Conservation (phyloP, 2,888 invertebrate genomes). For the Tenthredo distinguenda region DNA sequence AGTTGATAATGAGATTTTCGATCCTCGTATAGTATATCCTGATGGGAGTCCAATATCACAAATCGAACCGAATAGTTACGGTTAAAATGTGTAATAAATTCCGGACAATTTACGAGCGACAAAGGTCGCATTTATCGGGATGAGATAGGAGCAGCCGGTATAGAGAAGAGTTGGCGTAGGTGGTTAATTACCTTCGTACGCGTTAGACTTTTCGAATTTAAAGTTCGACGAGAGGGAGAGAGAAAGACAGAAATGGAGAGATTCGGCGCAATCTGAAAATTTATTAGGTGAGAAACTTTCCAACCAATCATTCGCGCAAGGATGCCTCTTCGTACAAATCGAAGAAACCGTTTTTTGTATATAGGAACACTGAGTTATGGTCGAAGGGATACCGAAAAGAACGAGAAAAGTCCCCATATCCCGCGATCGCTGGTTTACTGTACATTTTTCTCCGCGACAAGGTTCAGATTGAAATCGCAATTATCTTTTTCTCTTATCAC, state of each 20-base stretch:
- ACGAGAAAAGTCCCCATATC: neutral
- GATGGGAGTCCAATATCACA: neutral
- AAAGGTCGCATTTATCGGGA: constrained; percentile 8
- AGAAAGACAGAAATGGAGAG: neutral
- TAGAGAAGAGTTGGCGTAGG: neutral
- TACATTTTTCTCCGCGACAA: neutral
- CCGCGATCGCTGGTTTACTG: neutral
- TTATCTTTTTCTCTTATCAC: neutral
- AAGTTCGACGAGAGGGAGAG: neutral
- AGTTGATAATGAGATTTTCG: constrained; percentile 20
- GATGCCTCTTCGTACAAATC: constrained; percentile 6
- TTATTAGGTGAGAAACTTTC: constrained; percentile 8
- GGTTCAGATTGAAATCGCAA: neutral
- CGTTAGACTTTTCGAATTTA: constrained; percentile 8
- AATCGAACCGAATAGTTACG: neutral
- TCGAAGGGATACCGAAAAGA: neutral
- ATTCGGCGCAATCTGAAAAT: neutral
- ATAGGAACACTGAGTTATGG: constrained; percentile 10
- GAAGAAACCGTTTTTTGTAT: constrained; percentile 3
- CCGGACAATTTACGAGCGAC: constrained; percentile 9
- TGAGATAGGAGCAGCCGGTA: neutral
- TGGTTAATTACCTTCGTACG: constrained; percentile 23
- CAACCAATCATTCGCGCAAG: constrained; percentile 18
- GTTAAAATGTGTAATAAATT: constrained; percentile 23
- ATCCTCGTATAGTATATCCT: neutral